Conservation (phyloP, 53 echinoderm and acorn worm genomes). For the Temnopleurus reevesii region DNA sequence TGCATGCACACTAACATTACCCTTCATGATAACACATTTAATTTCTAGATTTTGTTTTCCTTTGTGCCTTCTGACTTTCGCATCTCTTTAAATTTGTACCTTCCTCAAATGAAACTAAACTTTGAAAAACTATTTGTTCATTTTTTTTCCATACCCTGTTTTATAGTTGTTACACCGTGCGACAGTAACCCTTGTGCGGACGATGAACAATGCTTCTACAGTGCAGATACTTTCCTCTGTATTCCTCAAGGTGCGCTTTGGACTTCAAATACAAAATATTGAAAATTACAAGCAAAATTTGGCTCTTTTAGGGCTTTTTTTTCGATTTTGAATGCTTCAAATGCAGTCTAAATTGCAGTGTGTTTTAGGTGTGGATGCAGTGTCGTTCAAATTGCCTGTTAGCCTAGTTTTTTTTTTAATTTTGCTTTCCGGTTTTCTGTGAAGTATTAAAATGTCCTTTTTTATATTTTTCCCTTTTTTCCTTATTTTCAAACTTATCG, state of each 20-base stretch:
- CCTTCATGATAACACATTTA: too few species aligned
- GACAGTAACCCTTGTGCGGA: slow-evolving; percentile 49
- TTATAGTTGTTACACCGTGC: slow-evolving; percentile 28
- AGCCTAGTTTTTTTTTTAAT: too few species aligned
- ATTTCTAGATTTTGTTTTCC: neutral
- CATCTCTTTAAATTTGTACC: neutral
- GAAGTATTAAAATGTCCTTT: too few species aligned
- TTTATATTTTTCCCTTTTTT: too few species aligned
- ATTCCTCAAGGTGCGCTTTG: slow-evolving; percentile 53
- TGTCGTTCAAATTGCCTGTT: neutral
- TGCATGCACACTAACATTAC: too few species aligned
- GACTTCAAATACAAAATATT: neutral
- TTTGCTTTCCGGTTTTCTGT: too few species aligned
- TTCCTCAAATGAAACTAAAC: neutral
- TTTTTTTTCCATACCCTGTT: slow-evolving; percentile 9
- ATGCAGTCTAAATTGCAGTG: slow-evolving; percentile 14
- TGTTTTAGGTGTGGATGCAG: slow-evolving; percentile 9
- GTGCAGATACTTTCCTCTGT: slow-evolving; percentile 51
- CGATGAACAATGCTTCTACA: slow-evolving; percentile 49
- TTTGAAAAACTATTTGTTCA: neutral
- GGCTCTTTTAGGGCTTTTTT: neutral
- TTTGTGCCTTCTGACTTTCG: neutral
- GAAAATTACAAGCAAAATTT: neutral
- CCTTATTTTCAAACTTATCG: too few species aligned
- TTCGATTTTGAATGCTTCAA: neutral